Evolutionary conservation across 1,140 invertebrate species (phyloP), one percentile per base, ranked within the genome.

Genomic region (Lycorma delicatula): DNA sequence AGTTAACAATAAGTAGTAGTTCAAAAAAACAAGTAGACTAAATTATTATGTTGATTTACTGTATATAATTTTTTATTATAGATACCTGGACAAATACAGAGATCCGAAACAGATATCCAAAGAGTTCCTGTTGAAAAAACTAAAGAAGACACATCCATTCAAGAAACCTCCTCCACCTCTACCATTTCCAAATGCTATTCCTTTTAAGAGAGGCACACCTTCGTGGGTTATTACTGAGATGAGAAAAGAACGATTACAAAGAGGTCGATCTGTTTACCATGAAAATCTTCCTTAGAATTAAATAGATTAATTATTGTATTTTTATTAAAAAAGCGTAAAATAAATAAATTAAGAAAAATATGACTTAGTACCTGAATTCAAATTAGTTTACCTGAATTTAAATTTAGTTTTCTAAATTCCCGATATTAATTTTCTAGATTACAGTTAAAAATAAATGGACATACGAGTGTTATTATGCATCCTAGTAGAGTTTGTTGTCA

Each of bases 61-160:
- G n/a, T n/a, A n/a, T n/a, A n/a, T n/a, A n/a, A 12, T 60, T 28
- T 47, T 36, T 41, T 62, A 62, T 67, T 63, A 46, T 58, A 81
- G 79, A 51, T 97, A 97, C 73, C 75, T 97, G 77, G 93, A 98
- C 69, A 84, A 81, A 65, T 94, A 97, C 67, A 80, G 90, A 63
- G 91, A 97, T 75, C 81, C 82, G 0, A 95, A 93, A 73, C 81
- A 96, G 60, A 79, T 93, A 0, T 80, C 83, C 46, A 91, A 96
- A 70, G 89, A 97, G 70, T 89, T 86, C 68, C 74, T 98, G 18
- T 64, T 89, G 47, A 81, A 83, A 34, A 90, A 91, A 70, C 69
- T 98, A 54, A 86, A 86, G 67, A 80, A 80, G 47, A 78, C 84
- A 23, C 80, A 93, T 78, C 93, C 93, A 0, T 95, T 97, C 66